A percentile compares a stretch with the other conserved stretches of the same genome.
Evolutionary conservation across 2,888 invertebrate genomes (phyloP).

Genomic region (Drosophila kuntzei): DNA sequence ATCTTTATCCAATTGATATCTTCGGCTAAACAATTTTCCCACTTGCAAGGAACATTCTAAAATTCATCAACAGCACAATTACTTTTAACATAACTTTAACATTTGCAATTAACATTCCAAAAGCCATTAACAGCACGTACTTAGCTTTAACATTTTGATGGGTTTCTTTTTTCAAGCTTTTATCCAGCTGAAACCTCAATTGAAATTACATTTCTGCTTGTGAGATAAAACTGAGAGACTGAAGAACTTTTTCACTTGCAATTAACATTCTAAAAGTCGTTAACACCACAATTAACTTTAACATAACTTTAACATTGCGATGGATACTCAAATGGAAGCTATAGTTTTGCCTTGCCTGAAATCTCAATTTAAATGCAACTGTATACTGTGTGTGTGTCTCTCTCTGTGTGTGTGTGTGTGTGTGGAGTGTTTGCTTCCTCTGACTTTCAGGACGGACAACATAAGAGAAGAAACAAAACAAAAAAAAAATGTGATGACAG

Average conservation of each 20-base stretch:
- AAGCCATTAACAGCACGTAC: background rate
- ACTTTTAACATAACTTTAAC: background rate
- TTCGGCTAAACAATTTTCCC: background rate
- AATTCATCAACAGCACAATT: background rate
- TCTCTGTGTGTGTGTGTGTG: conserved; percentile 3
- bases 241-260: background rate
- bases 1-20: background rate
- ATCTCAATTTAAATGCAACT: conserved; percentile 5
- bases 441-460: background rate
- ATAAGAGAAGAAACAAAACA: conserved; percentile 13
- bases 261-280: conserved; percentile 1
- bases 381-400: background rate
- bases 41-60: background rate
- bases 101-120: conserved; percentile 1
- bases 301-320: conserved; percentile 8
- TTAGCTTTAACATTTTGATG: background rate
- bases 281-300: conserved; percentile 3
- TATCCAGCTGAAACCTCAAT: background rate
- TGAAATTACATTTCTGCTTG: background rate
- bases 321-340: background rate
- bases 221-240: background rate
- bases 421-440: background rate
- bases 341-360: background rate
- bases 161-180: background rate
- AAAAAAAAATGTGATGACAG: conserved; percentile 72